Evolutionary conservation across 2,888 invertebrate genomes (phyloP), one percentile per base, ranked within the genome.

Genomic region (Caenorhabditis sp.): DNA sequence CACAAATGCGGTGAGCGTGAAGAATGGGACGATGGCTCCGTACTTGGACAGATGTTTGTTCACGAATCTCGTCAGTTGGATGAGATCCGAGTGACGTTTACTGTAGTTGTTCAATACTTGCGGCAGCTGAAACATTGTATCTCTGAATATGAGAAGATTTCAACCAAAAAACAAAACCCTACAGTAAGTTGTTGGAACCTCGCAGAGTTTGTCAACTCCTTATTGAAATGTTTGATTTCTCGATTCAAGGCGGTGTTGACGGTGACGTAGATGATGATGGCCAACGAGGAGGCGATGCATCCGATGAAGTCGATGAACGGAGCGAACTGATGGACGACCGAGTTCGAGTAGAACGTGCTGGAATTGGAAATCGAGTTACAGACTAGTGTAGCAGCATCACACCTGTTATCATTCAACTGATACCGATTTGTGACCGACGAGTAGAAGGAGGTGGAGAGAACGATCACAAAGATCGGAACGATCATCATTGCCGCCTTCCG

Each of bases 191-290:
- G 77, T 58, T 77, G 77, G 39, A 77, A 77, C 26, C 77, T 46
- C 0, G 66, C 71, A 24, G 72, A 63, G 32, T 77, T 77, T 7
- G 61, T 62, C 37, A 77, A 41, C 43, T 77, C 77, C 30, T 77
- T 72, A 32, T 77, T 77, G 55, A 77, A 77, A 59, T 77, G 72
- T 22, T 77, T 50, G 43, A 77, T 56, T 56, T 77, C 77, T 32
- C 72, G 41, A 24, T 55, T 61, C 24, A 77, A 32, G 15, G 72
- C 66, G 0, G 58, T 56, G 35, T 72, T 72, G 20, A 77, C 46
- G 3, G 72, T 63, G 1, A 72, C 62, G 30, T 77, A 77, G n/a
- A 55, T 55, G 22, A 77, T 45, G 22, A 77, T 11, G 5, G 72
- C 53, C 8, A 77, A 45, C 4, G 72, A 61, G 3, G 56, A 58